Percentiles rank a stretch among this genome's conserved stretches.
phyloP scores from a whole-genome alignment of 2,888 invertebrate species.

The Cryptocephalus primarius region DNA sequence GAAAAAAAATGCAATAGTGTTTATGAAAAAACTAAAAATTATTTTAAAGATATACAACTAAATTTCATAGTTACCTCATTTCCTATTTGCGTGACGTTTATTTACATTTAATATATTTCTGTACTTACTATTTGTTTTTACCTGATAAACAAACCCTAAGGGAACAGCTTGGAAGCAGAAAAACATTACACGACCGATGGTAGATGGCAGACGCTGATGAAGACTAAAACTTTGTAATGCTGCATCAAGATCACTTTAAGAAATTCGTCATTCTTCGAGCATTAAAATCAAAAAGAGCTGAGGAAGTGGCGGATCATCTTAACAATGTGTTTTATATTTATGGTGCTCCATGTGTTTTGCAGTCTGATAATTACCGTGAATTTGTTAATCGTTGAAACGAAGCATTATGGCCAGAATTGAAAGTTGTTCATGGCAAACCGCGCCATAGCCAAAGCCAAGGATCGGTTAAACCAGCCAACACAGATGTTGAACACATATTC shows the following conservation, averaged over 20 bases:
- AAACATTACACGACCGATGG: constrained; percentile 19
- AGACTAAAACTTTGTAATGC: constrained; percentile 24
- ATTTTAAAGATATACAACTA: no score
- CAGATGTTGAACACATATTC: no score
- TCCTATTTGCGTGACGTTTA: no score
- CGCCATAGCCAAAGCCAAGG: constrained; percentile 17
- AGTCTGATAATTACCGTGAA: constrained; percentile 26
- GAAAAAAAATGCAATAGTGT: no score
- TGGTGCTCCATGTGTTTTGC: constrained; percentile 29
- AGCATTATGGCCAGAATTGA: constrained; percentile 17
- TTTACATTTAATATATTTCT: no score
- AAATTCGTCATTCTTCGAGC: constrained; percentile 30
- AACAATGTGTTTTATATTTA: constrained; percentile 30
- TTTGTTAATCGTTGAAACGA: constrained; percentile 20
- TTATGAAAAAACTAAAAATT: no score
- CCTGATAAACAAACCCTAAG: no score
- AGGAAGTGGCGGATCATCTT: constrained; percentile 28
- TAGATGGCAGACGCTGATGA: constrained; percentile 24
- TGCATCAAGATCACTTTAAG: constrained; percentile 31
- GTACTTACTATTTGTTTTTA: no score
- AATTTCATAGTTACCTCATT: no score
- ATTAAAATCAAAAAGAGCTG: constrained; percentile 25
- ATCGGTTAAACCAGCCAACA: no score
- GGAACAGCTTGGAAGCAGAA: constrained; percentile 17
- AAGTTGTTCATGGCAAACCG: constrained; percentile 29